These are phyloP conservation scores for Oryzaephilus surinamensis DNA, from an alignment of 1,140 invertebrate species.

Conservation along the genomic window DNA sequence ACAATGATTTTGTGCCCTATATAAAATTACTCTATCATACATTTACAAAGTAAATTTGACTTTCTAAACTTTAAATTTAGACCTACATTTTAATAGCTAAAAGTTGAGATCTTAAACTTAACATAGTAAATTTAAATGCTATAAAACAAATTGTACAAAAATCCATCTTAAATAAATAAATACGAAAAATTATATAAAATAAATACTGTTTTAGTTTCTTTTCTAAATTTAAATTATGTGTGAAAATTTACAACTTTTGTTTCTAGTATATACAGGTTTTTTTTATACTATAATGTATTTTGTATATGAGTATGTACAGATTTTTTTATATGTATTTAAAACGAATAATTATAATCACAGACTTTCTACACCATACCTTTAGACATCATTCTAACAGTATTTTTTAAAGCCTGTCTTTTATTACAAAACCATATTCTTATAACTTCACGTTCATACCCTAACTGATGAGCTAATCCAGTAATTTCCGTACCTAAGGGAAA, in stretches of 20 bases:
- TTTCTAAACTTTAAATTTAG: no score
- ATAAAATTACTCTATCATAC: no score
- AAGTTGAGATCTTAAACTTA: no score
- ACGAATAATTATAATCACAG: constrained; percentile 16
- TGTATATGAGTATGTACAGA: constrained; percentile 5
- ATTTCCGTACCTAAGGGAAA: constrained; percentile 76
- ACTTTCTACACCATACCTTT: constrained; percentile 51
- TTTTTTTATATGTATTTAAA: constrained; percentile 6
- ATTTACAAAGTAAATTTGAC: no score
- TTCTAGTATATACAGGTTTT: constrained; percentile 4
- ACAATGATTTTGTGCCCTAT: no score
- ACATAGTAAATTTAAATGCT: no score
- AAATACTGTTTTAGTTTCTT: constrained; percentile 1
- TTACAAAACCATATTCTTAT: constrained; percentile 99
- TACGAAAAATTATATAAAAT: background rate
- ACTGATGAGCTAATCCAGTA: constrained; percentile 84
- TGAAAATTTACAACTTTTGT: constrained; percentile 5
- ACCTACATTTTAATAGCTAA: no score
- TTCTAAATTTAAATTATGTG: background rate
- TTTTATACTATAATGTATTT: constrained; percentile 3
- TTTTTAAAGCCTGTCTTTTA: constrained; percentile 93
- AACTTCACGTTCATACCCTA: constrained; percentile 94
- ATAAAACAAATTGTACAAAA: no score
- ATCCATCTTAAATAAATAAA: no score
- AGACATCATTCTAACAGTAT: constrained; percentile 85